Conservation (phyloP, 2,113 vertebrate species). For the Elephantulus edwardii region DNA sequence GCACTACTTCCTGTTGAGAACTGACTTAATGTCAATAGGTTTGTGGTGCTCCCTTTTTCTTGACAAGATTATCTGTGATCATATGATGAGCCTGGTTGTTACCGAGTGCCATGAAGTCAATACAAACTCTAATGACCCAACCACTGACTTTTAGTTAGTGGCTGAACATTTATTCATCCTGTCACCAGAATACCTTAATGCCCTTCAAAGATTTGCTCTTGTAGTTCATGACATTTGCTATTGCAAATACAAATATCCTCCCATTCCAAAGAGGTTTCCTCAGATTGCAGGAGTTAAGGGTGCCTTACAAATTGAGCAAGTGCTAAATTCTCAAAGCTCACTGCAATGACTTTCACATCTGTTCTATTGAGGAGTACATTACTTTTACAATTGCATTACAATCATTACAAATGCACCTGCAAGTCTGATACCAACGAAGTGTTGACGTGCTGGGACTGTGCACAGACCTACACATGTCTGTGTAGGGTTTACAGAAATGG, state of each 20-base stretch:
- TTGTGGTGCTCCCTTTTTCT: neutral
- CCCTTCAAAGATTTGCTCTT: constrained; percentile 10
- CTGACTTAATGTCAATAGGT: no score
- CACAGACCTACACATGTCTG: neutral
- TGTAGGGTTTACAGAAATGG: neutral
- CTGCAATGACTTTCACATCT: constrained; percentile 24
- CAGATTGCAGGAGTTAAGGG: neutral
- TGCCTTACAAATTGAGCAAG: neutral
- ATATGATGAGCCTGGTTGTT: neutral
- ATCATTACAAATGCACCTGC: neutral
- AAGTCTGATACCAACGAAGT: neutral
- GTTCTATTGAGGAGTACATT: neutral
- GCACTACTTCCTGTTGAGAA: neutral
- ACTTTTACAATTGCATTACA: neutral
- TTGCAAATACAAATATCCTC: neutral
- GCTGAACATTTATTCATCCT: neutral
- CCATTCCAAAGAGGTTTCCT: neutral
- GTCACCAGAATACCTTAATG: neutral
- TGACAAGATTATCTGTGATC: neutral
- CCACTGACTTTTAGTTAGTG: neutral
- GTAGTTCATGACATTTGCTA: neutral
- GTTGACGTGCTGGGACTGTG: neutral
- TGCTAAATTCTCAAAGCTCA: neutral
- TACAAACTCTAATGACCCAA: neutral
- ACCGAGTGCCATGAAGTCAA: neutral